Evolutionary conservation across 2,113 vertebrate species (phyloP), one percentile per base, ranked within the genome.

Genomic region (Oenanthe melanoleuca): DNA sequence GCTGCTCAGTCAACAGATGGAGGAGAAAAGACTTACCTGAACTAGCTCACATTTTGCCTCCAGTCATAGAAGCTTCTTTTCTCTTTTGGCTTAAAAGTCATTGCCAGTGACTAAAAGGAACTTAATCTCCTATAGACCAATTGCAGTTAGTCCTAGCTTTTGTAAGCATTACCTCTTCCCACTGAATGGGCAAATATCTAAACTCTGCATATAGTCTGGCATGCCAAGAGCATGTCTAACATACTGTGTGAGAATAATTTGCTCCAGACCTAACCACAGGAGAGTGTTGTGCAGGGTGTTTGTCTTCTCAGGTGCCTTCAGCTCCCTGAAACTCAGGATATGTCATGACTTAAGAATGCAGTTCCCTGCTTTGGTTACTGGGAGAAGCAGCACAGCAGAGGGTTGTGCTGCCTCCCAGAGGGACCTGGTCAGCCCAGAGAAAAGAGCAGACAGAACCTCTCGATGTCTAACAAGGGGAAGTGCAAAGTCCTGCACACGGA

Each of bases 11-110:
- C 59, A 88, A 91, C 79, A 94, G 90, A 86, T 70, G 92, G 79
- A 89, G 31, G 15, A 25, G 47, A 45, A 73, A 44, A 71, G 19
- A 20, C 9, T 49, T 53, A 16, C n/a, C n/a, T 42, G 57, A 94
- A 72, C 42, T 8, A 4, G 57, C 75, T 95, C 63, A 69, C 8
- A 57, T 82, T 93, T 91, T 85, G 70, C 85, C 74, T 93, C 42
- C 16, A 82, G 89, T 38, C 40, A 74, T 3, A 81, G 33, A 72
- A 85, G 13, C 14, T 73, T 47, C 6, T 82, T 89, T 85, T 49
- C 40, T 92, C 13, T 73, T 71, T 92, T 70, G 47, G 18, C 18
- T 53, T 65, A 80, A 67, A 80, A 45, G 15, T 44, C 13, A 22
- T 34, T 80, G 22, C 37, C 75, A 88, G 14, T 24, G 70, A 42